Evolutionary conservation across 1,140 invertebrate species (phyloP), one percentile per base, ranked within the genome.

Genomic region (Steinernema feltiae): DNA sequence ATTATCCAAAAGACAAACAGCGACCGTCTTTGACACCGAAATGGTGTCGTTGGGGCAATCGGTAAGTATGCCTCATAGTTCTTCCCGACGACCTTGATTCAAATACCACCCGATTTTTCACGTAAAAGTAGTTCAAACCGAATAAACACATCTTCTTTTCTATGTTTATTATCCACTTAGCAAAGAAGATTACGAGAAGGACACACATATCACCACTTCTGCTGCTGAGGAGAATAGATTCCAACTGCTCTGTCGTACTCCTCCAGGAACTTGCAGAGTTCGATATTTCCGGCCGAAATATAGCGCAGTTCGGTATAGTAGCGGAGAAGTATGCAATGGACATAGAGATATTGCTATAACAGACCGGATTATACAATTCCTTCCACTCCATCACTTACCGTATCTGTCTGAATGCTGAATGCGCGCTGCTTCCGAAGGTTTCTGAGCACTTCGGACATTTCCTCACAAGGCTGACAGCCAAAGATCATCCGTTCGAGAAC

Each of bases 41-140:
- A 63, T 63, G 53, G 53, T 63, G 53, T 63, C 53, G 53, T 21
- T 7, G 53, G 53, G 53, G 53, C 53, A 63, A 63, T 63, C 53
- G 53, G 53, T 63, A 63, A 63, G 7, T 27, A 21, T 63, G 53
- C 24, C 53, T 63, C 12, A 27, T 15, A 63, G 35, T 41, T 27
- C 53, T 27, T 21, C 7, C 15, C 12, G 24, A 27, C 53, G 53
- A 63, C 53, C 53, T 63, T 63, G 53, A 27, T 3, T 15, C 53
- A 21, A 15, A 27, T n/a, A 63, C 53, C 53, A 63, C 24, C 53
- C 53, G 53, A 63, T 63, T 17, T 63, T 63, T 63, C 53, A 63
- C 53, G 35, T 15, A 15, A 63, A 63, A 63, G 12, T 12, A 21
- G 53, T 17, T 63, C 24, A 21, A 15, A 63, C 53, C 53, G 24